These are phyloP conservation scores for Tortrix viridana DNA, from an alignment of 2,888 invertebrate species.

Conservation along the genomic window DNA sequence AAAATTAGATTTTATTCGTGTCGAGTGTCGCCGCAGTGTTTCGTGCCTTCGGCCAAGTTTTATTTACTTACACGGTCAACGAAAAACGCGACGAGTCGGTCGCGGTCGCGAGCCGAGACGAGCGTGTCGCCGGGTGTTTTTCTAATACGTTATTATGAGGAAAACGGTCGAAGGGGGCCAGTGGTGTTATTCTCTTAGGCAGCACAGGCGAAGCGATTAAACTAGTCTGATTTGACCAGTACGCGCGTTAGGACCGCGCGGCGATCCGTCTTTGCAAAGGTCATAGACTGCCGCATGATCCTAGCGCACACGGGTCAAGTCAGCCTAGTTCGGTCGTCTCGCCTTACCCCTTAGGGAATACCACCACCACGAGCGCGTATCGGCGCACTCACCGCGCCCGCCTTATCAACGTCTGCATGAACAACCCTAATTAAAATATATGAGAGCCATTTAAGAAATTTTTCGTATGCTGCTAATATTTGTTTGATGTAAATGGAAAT, in stretches of 20 bases:
- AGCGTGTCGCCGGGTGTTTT: constrained; percentile 58
- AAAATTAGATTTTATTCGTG: constrained; percentile 36
- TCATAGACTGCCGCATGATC: too few relatives aligned
- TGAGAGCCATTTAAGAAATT: constrained; percentile 72
- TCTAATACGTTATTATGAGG: constrained; percentile 76
- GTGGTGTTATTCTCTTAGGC: too few relatives aligned
- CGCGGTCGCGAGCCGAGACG: constrained; percentile 43
- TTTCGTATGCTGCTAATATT: constrained; percentile 62
- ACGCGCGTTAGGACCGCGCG: too few relatives aligned
- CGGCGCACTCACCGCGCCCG: constrained; percentile 45
- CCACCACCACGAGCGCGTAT: neutral
- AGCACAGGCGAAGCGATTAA: too few relatives aligned
- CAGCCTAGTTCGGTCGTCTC: too few relatives aligned
- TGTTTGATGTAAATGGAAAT: constrained; percentile 62
- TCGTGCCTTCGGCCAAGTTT: constrained; percentile 65
- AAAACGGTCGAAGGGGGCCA: neutral
- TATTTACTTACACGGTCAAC: constrained; percentile 74
- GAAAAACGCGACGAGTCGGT: constrained; percentile 56
- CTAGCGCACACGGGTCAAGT: too few relatives aligned
- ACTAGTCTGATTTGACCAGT: too few relatives aligned
- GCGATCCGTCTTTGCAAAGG: too few relatives aligned
- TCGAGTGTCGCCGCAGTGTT: constrained; percentile 53
- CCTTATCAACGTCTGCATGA: constrained; percentile 72
- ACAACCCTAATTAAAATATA: constrained; percentile 79
- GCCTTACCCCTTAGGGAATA: too few relatives aligned